A percentile compares a stretch with the other conserved stretches of the same genome.
Evolutionary conservation across 2,888 invertebrate species (phyloP).

Genomic region (Alcis repandata): DNA sequence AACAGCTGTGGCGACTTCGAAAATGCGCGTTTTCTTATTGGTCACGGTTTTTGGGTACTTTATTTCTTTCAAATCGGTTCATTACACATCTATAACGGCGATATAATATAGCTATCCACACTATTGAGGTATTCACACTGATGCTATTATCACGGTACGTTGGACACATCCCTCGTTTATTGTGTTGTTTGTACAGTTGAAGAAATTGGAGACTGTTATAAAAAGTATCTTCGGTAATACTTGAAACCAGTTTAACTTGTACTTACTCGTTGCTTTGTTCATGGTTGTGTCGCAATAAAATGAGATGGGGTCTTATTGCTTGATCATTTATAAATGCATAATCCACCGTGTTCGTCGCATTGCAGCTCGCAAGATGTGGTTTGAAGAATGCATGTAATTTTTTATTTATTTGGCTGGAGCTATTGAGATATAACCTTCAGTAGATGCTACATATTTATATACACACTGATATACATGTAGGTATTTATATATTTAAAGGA

Average conservation of each 20-base stretch:
- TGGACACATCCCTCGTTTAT: slow-evolving; percentile 65
- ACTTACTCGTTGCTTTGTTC: slow-evolving; percentile 50
- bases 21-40: slow-evolving; percentile 55
- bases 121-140: slow-evolving; percentile 53
- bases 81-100: slow-evolving; percentile 40
- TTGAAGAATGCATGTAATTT: neutral
- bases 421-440: no score
- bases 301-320: slow-evolving; percentile 45
- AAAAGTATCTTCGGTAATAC: slow-evolving; percentile 68
- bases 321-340: slow-evolving; percentile 24
- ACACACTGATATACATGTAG: no score
- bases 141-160: slow-evolving; percentile 67
- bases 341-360: slow-evolving; percentile 2
- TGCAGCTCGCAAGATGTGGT: slow-evolving; percentile 3
- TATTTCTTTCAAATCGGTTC: slow-evolving; percentile 33
- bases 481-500: no score
- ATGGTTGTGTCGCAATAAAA: slow-evolving; percentile 57
- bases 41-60: slow-evolving; percentile 45
- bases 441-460: no score
- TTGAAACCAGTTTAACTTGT: slow-evolving; percentile 70
- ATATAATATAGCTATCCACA: slow-evolving; percentile 48
- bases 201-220: slow-evolving; percentile 64
- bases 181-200: slow-evolving; percentile 68
- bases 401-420: neutral
- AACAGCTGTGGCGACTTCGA: slow-evolving; percentile 72